Percentiles rank a stretch among this genome's conserved stretches.
These are phyloP conservation scores for Eudemis profundana DNA, from an alignment of 2,888 invertebrate species.

Conservation along the genomic window DNA sequence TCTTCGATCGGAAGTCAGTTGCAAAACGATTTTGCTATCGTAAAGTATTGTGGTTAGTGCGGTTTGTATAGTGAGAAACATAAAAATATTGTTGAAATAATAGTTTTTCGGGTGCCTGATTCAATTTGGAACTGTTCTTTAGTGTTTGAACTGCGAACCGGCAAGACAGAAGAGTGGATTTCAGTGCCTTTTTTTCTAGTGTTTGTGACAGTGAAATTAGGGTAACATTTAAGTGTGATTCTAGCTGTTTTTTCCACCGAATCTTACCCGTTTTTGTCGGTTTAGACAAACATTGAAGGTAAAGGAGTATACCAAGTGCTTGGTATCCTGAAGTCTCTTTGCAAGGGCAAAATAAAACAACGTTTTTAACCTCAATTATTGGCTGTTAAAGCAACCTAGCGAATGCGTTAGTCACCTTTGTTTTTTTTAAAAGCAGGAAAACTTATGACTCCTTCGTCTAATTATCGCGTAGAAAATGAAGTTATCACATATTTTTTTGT, in stretches of 20 bases:
- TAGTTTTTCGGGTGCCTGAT: constrained; percentile 47
- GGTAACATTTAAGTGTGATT: constrained; percentile 55
- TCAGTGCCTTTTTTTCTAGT: constrained; percentile 53
- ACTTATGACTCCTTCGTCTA: constrained; percentile 20
- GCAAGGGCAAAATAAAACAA: constrained; percentile 47
- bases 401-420: constrained; percentile 36
- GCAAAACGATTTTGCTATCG: constrained; percentile 67
- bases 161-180: constrained; percentile 52
- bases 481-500: background rate
- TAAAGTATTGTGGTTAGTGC: constrained; percentile 67
- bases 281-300: constrained; percentile 67
- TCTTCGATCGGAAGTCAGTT: constrained; percentile 77
- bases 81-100: constrained; percentile 57
- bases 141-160: constrained; percentile 47
- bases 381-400: constrained; percentile 5
- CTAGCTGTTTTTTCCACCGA: constrained; percentile 63
- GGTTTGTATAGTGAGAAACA: constrained; percentile 58
- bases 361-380: constrained; percentile 36
- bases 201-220: constrained; percentile 47
- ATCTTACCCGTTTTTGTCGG: constrained; percentile 68
- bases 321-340: constrained; percentile 63
- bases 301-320: constrained; percentile 65
- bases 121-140: constrained; percentile 48
- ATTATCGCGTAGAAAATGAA: constrained; percentile 11
- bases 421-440: constrained; percentile 39